phyloP scores from a whole-genome alignment of 1,140 invertebrate genomes.

The Drosophila mayri region DNA sequence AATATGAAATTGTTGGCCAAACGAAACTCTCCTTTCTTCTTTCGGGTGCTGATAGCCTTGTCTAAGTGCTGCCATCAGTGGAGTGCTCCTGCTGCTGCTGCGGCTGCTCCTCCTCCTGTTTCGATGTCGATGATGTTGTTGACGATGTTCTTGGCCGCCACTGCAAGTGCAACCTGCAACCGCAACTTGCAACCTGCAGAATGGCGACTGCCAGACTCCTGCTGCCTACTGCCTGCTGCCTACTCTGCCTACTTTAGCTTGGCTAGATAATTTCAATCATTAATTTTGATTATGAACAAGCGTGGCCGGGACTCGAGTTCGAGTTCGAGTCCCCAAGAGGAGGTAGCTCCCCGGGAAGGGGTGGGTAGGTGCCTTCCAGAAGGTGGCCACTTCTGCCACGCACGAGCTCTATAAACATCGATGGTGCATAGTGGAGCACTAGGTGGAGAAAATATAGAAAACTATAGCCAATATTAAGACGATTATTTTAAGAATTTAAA shows the following conservation, averaged over 20 bases:
- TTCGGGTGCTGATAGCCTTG: slow-evolving; percentile 80
- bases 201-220: slow-evolving; percentile 24
- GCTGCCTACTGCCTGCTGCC: slow-evolving; percentile 10
- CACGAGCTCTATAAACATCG: slow-evolving; percentile 59
- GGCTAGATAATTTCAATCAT: slow-evolving; percentile 82
- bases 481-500: neutral
- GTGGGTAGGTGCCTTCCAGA: neutral
- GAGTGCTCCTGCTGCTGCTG: slow-evolving; percentile 29
- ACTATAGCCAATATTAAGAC: neutral
- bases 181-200: slow-evolving; percentile 26
- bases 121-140: slow-evolving; percentile 68
- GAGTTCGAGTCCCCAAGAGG: slow-evolving; percentile 16
- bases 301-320: slow-evolving; percentile 52
- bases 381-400: slow-evolving; percentile 48
- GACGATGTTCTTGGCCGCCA: slow-evolving; percentile 57
- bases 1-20: slow-evolving; percentile 82
- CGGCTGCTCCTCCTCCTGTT: slow-evolving; percentile 20
- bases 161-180: slow-evolving; percentile 48
- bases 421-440: slow-evolving; percentile 13
- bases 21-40: slow-evolving; percentile 40
- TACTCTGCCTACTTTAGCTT: slow-evolving; percentile 73
- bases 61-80: slow-evolving; percentile 82
- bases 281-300: slow-evolving; percentile 84
- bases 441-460: neutral
- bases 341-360: neutral